Base-by-base conservation (phyloP, 2,113 vertebrate genomes). In the Lucifuga dentata region DNA sequence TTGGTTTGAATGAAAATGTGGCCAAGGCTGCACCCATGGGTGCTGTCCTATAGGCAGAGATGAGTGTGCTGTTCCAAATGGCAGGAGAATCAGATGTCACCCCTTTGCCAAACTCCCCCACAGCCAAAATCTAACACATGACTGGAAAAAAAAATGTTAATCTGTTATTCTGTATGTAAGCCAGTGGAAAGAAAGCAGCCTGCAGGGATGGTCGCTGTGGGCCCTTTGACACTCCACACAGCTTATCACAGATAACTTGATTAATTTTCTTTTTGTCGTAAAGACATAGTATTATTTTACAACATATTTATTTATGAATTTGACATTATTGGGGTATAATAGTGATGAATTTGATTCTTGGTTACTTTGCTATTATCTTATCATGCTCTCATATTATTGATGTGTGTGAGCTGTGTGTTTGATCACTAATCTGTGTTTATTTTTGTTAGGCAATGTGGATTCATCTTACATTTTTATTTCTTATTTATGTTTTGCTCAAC, bases 1-100 rank as follows among this genome's bases (percentile, higher is more conserved):
- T 41, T 79, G 69, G 81, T 87, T 85, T 82, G 76, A 86, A 80
- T 70, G 50, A 64, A 85, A 83, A 85, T 73, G 75, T 80, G 76
- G 59, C 77, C 29, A 63, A 61, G 55, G 53, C 60, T 72, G 76
- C 78, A 86, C 90, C 85, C 90, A 72, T 76, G 90, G 89, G 90
- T 83, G 82, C 89, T 90, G 89, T 91, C 90, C 89, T 90, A 87
- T 86, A 78, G 72, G 72, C 38, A 78, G 67, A 41, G 53, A 78
- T 58, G 84, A 85, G 61, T 64, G 67, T 77, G 69, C 52, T 12
- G 11, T 66, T 83, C 83, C 90, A 89, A 86, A 89, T 88, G 87
- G 83, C 86, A 88, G 73, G 33, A 57, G n/a, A 80, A 72, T 85
- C 79, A 84, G 87, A 85, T 87, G 80, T 75, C 53, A 26, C 26